These are phyloP conservation scores for Epinotia bilunana DNA, from an alignment of 2,888 invertebrate species.

Conservation along the genomic window DNA sequence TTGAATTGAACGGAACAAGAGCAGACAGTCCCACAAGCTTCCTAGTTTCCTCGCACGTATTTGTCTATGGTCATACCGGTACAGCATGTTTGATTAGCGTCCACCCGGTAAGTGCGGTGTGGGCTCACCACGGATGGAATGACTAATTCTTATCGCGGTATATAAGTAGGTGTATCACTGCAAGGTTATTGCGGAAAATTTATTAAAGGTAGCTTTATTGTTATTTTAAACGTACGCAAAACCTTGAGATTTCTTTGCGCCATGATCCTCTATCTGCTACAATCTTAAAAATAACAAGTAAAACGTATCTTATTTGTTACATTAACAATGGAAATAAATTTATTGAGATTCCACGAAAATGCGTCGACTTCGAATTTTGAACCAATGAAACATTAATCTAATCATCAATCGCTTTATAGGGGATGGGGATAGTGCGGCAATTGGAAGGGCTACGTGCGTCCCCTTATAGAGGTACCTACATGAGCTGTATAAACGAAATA, in stretches of 20 bases:
- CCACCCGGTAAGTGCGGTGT: slow-evolving; percentile 54
- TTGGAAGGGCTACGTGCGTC: slow-evolving; percentile 35
- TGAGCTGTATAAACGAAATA: slow-evolving; percentile 16
- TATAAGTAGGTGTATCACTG: slow-evolving; percentile 50
- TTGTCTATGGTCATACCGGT: slow-evolving; percentile 25
- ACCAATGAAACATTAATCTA: slow-evolving; percentile 20
- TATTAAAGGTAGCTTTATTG: slow-evolving; percentile 47
- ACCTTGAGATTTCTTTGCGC: slow-evolving; percentile 23
- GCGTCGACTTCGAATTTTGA: slow-evolving; percentile 8
- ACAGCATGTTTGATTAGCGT: slow-evolving; percentile 59
- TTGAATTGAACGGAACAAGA: slow-evolving; percentile 33
- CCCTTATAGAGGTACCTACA: slow-evolving; percentile 21
- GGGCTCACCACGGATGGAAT: slow-evolving; percentile 54
- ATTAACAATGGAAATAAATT: not conserved
- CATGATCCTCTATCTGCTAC: not conserved
- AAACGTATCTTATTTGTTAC: not conserved
- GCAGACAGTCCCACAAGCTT: slow-evolving; percentile 28
- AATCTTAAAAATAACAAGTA: not conserved
- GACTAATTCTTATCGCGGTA: slow-evolving; percentile 70
- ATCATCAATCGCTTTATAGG: slow-evolving; percentile 27
- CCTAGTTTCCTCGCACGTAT: slow-evolving; percentile 32
- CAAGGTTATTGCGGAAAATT: slow-evolving; percentile 71
- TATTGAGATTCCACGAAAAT: not conserved
- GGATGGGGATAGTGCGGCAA: slow-evolving; percentile 35
- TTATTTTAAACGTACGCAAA: slow-evolving; percentile 46